phyloP scores from a whole-genome alignment of 2,888 invertebrate genomes.

The Drosophila borealis region DNA sequence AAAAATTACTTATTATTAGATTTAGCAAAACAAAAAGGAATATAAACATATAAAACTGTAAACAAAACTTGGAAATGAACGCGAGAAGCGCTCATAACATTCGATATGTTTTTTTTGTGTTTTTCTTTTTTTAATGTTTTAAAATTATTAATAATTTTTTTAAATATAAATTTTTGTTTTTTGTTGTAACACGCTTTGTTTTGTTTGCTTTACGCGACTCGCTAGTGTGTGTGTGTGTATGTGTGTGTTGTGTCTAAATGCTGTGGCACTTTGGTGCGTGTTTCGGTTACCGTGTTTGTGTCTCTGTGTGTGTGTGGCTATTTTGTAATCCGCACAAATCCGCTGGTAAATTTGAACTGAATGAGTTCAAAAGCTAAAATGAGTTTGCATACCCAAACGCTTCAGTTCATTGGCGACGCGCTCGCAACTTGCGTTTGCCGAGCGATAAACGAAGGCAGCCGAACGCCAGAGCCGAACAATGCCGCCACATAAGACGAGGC shows the following conservation, averaged over 20 bases:
- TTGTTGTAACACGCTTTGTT: constrained; percentile 29
- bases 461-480: constrained; percentile 25
- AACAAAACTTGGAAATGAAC: constrained; percentile 10
- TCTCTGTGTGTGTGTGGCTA: constrained; percentile 19
- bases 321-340: constrained; percentile 81
- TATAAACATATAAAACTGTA: constrained; percentile 1
- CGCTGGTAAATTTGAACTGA: constrained; percentile 81
- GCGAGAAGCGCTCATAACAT: constrained; percentile 14
- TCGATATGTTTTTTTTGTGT: constrained; percentile 12
- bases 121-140: constrained; percentile 2
- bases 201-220: constrained; percentile 28
- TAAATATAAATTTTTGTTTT: not conserved
- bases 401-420: constrained; percentile 55
- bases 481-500: constrained; percentile 14
- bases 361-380: constrained; percentile 81
- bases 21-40: not conserved
- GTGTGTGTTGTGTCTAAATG: constrained; percentile 7
- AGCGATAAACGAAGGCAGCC: constrained; percentile 16
- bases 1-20: constrained; percentile 22
- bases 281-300: constrained; percentile 26
- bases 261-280: constrained; percentile 39
- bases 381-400: constrained; percentile 73
- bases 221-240: constrained; percentile 8
- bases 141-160: constrained; percentile 12
- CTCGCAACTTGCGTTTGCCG: constrained; percentile 34